Conservation (phyloP, 2,113 vertebrate genomes). For the Leptobrachium leishanense region DNA sequence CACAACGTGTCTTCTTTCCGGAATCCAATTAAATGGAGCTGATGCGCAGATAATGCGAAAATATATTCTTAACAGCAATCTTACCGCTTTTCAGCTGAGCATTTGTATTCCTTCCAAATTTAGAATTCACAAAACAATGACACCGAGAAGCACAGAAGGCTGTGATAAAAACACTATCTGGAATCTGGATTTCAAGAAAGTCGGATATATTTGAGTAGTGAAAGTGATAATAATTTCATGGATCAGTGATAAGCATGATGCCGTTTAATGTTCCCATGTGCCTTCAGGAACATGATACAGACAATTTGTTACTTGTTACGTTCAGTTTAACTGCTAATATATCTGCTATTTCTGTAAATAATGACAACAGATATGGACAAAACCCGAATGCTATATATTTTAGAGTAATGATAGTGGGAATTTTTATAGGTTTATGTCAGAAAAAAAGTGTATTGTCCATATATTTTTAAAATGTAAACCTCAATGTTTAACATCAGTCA, state of each 20-base stretch:
- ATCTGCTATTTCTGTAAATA: neutral
- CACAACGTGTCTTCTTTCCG: slow-evolving; percentile 24
- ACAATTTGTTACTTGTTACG: too few relatives aligned
- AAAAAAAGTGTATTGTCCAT: too few relatives aligned
- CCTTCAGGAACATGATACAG: too few relatives aligned
- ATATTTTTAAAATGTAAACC: too few relatives aligned
- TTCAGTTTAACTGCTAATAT: neutral
- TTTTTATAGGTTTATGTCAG: too few relatives aligned
- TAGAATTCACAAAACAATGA: neutral
- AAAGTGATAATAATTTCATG: neutral
- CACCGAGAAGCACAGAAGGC: neutral
- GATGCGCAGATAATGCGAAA: slow-evolving; percentile 11
- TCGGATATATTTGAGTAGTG: neutral
- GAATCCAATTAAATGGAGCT: slow-evolving; percentile 25
- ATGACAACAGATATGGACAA: too few relatives aligned
- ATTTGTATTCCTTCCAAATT: slow-evolving; percentile 10
- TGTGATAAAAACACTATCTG: neutral
- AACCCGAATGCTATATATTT: too few relatives aligned
- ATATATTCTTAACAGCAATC: neutral
- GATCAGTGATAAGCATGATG: neutral
- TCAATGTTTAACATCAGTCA: too few relatives aligned
- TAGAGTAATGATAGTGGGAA: too few relatives aligned
- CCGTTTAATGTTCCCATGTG: neutral
- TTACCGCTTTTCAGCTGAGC: neutral
- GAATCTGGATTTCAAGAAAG: neutral